phyloP scores from a whole-genome alignment of 2,113 vertebrate species.

The Triplophysa tibetana region DNA sequence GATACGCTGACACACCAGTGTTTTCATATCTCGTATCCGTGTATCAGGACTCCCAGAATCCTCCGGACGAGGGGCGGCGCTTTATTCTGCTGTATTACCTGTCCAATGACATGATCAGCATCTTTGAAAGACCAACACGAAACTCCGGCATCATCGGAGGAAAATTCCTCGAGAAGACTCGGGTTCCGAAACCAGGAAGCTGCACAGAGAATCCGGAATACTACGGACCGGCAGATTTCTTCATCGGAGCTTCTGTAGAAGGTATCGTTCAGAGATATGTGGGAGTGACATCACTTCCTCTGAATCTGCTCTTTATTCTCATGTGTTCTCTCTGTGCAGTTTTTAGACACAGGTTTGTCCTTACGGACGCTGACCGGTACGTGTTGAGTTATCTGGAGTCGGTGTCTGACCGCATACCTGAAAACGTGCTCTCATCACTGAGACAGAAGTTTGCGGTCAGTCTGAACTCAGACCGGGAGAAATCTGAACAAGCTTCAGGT shows the following conservation, averaged over 20 bases:
- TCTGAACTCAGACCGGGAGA: background rate
- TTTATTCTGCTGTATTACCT: slow-evolving; percentile 89
- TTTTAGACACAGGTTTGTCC: slow-evolving; percentile 84
- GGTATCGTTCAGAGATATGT: slow-evolving; percentile 68
- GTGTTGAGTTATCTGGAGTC: slow-evolving; percentile 86
- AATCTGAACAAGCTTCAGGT: background rate
- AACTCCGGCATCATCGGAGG: slow-evolving; percentile 89
- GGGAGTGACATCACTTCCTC: no score
- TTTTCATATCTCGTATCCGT: background rate
- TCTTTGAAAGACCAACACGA: slow-evolving; percentile 81
- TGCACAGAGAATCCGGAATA: slow-evolving; percentile 75
- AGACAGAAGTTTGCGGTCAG: slow-evolving; percentile 55
- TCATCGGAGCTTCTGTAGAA: slow-evolving; percentile 83
- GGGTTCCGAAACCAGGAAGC: slow-evolving; percentile 80
- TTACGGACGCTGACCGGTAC: slow-evolving; percentile 80
- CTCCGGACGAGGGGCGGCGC: slow-evolving; percentile 74
- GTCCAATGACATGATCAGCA: slow-evolving; percentile 82
- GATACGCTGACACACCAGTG: background rate
- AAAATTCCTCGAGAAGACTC: slow-evolving; percentile 81
- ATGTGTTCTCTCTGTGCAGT: slow-evolving; percentile 68
- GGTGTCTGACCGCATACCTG: slow-evolving; percentile 73
- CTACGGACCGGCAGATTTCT: slow-evolving; percentile 85
- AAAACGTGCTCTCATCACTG: slow-evolving; percentile 76
- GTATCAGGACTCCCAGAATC: slow-evolving; percentile 82
- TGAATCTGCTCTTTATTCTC: background rate